Base-by-base conservation (phyloP, 2,797 vertebrate genomes). In the Pipistrellus kuhlii region DNA sequence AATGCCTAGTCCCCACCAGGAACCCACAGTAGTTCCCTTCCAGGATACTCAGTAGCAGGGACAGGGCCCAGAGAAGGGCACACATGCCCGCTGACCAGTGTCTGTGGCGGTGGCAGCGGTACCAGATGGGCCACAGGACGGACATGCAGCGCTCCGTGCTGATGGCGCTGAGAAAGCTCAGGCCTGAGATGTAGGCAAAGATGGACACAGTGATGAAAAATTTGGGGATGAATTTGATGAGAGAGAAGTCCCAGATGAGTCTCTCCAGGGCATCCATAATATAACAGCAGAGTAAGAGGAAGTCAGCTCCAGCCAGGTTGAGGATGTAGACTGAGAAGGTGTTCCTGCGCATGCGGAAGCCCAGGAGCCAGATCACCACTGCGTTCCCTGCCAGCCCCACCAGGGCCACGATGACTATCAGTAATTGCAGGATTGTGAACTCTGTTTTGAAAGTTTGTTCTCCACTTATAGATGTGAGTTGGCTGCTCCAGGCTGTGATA, bases 291-390 rank as follows among this genome's bases (percentile, higher is more conserved):
- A 98, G 97, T 4, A 96, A 97, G 0, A 96, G 88, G 0, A 97
- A 97, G 93, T 98, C 97, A 0, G 98, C 97, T 86, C 91, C 93
- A 0, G 96, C 97, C 93, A 97, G 95, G 88, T 98, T 97, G n/a
- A 98, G 94, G 88, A 98, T 97, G 80, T 98, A 98, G 76, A 97
- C 62, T 0, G 92, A 96, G 95, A 97, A 97, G 46, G 93, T 59
- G 51, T 97, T 98, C 25, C 97, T 97, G 53, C 27, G 94, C 48
- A 98, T 85, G 77, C 48, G 62, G 86, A 97, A 98, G 17, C 97
- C 95, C 2, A 98, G 97, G 48, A 97, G 89, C 97, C 97, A 98
- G 0, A 98, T 90, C 27, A 98, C 98, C 2, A 93, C 9, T 0
- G 71, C 75, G 0, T 98, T 98, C 18, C 97, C 98, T 35, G 92